Evolutionary conservation across 2,113 vertebrate species (phyloP).

Genomic region (Eidolon helvum): DNA sequence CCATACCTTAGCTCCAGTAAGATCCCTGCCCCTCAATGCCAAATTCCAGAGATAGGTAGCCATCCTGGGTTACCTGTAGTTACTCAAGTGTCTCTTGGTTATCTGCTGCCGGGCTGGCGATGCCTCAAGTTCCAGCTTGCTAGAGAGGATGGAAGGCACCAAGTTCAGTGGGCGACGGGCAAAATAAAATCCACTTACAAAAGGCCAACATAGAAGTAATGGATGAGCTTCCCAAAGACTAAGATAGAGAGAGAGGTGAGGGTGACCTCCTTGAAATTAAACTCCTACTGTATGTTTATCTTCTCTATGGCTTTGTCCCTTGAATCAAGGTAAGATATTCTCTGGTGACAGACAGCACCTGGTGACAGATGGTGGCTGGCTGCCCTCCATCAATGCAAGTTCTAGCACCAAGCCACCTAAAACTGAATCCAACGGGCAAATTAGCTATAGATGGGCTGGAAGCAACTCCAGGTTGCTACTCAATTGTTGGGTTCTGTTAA

Average conservation of each 20-base stretch:
- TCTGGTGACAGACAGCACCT: neutral
- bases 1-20: neutral
- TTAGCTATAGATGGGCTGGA: neutral
- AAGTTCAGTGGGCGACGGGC: neutral
- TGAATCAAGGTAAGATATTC: neutral
- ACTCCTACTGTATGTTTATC: neutral
- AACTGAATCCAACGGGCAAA: neutral
- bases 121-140: neutral
- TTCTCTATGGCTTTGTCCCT: neutral
- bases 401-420: neutral
- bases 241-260: neutral
- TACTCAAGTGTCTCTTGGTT: neutral
- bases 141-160: neutral
- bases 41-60: neutral
- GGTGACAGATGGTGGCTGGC: neutral
- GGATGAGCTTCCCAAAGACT: neutral
- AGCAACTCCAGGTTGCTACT: neutral
- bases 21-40: neutral
- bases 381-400: neutral
- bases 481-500: neutral
- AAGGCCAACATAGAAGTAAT: neutral
- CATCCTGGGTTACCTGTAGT: neutral
- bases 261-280: neutral
- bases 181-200: neutral
- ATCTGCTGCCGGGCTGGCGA: neutral